Conservation (phyloP, 2,797 vertebrate genomes). For the Miichthys miiuy region DNA sequence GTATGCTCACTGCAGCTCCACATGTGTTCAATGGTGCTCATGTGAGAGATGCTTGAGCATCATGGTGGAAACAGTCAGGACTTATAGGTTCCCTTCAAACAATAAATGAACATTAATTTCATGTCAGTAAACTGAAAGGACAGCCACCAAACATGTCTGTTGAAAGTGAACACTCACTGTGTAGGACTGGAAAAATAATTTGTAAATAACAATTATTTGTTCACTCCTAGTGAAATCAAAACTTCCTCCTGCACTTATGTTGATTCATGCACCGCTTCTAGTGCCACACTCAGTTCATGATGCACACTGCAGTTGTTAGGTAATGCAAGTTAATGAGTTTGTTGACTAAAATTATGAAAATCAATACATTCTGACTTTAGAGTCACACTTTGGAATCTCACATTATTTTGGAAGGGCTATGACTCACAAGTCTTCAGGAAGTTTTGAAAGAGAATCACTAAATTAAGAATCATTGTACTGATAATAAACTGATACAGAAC, state of each 20-base stretch:
- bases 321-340: not conserved
- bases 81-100: not conserved
- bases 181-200: not conserved
- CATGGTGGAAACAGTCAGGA: not conserved
- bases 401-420: not conserved
- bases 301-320: not conserved
- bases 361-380: not conserved
- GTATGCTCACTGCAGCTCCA: not conserved
- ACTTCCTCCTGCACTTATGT: not conserved
- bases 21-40: not conserved
- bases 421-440: not conserved
- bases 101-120: not conserved
- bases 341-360: not conserved
- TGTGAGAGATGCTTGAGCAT: not conserved
- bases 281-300: not conserved
- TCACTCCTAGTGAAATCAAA: not conserved
- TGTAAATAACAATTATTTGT: no score
- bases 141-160: not conserved
- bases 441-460: not conserved
- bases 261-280: not conserved
- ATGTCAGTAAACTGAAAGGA: not conserved
- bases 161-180: not conserved
- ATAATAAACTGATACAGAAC: no score
- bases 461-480: no score
- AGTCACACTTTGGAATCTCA: not conserved